Base-by-base conservation (phyloP, 2,888 invertebrate genomes). In the Heliconius ethilla region DNA sequence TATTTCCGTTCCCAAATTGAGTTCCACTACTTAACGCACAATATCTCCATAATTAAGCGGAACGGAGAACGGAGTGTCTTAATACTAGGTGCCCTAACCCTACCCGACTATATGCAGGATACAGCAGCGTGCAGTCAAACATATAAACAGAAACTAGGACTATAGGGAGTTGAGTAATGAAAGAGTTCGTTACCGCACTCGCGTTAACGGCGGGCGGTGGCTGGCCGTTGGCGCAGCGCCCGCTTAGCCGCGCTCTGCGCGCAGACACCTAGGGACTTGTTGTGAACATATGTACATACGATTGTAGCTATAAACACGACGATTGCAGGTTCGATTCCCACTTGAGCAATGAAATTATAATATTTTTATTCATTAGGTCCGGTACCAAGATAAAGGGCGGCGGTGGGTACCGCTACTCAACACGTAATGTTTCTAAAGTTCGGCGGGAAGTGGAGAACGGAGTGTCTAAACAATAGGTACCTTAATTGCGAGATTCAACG, bases 191-290 rank as follows among this genome's bases (percentile, higher is more conserved):
- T 76, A 72, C 7, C 7, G 51, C 18, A 2, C 72, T 51, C 29
- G 76, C 65, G 51, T 33, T 55, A 72, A 25, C 29, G 63, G 65
- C 25, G 27, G 63, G 27, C 63, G 63, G 63, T 6, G 63, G 27
- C 27, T 7, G 74, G 37, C 27, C 45, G 72, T 29, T 72, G 72
- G 76, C 76, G 55, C 51, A 11, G 63, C 65, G 72, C 76, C 55
- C 76, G 76, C 66, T 76, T 72, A 76, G 66, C 72, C 65, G 55
- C 76, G 18, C 37, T 76, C 65, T 65, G 25, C 55, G 55, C 65
- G 66, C 40, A 18, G 45, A 33, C 65, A 65, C 66, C 76, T 59
- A 29, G 45, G 65, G 72, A 76, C 65, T 65, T 63, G 70, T 51
- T 76, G 25, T 33, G 22, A 51, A n/a, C 11, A 1, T 63, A 18